Conservation (phyloP, 2,797 vertebrate genomes). For the Tokudaia tokunoshimensis region DNA sequence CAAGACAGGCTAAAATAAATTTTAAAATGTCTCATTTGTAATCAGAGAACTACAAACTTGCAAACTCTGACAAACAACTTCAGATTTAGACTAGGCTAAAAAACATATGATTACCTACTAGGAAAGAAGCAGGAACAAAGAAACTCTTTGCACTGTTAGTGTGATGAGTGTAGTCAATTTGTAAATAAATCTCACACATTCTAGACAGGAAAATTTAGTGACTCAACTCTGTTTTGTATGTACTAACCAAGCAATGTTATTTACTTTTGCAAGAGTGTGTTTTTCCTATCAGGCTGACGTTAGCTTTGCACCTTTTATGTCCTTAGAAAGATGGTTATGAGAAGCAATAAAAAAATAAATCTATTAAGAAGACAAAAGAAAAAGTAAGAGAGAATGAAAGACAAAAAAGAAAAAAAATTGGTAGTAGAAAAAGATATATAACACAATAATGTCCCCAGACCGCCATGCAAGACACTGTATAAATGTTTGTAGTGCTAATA, state of each 20-base stretch:
- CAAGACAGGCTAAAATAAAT: not conserved
- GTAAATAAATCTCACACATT: not conserved
- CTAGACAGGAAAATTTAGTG: not conserved
- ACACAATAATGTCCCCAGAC: not conserved
- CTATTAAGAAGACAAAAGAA: not conserved
- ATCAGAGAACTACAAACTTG: constrained; percentile 36
- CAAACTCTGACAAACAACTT: not conserved
- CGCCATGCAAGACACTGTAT: not conserved
- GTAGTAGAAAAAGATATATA: not conserved
- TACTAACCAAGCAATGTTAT: not conserved
- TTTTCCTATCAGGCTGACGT: not conserved
- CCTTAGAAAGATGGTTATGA: not conserved
- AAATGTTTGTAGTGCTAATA: not conserved
- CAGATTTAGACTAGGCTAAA: not conserved
- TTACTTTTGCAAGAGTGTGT: not conserved
- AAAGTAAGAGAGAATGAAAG: not conserved
- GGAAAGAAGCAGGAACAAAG: not conserved
- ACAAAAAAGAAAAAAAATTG: not conserved
- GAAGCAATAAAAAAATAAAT: constrained; percentile 5
- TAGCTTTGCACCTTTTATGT: not conserved
- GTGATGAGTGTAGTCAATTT: not conserved
- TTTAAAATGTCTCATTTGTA: not conserved
- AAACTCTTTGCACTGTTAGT: not conserved
- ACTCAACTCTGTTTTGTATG: not conserved
- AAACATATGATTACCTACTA: not conserved